These are phyloP conservation scores for Cerastoderma edule DNA, from an alignment of 2,888 invertebrate genomes.

Conservation along the genomic window DNA sequence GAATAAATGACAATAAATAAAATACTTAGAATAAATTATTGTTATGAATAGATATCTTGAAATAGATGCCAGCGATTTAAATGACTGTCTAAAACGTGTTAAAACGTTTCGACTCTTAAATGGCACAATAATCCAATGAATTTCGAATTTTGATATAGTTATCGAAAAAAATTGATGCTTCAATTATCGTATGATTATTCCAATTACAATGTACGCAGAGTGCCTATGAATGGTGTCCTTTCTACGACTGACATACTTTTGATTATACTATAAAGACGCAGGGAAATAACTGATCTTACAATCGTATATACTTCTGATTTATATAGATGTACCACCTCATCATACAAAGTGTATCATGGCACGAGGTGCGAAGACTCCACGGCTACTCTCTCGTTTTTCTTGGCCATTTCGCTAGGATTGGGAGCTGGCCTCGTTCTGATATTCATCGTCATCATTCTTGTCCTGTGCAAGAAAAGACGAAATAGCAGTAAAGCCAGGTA, in stretches of 20 bases:
- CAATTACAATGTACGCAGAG: neutral
- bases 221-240: neutral
- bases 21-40: no score
- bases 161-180: neutral
- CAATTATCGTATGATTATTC: neutral
- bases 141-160: neutral
- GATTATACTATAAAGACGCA: neutral
- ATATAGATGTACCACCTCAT: neutral
- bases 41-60: no score
- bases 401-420: conserved; percentile 15
- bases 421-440: neutral
- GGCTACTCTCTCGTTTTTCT: conserved; percentile 4
- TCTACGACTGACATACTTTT: neutral
- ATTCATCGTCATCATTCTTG: neutral
- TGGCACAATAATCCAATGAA: neutral
- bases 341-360: conserved; percentile 9
- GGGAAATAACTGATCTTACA: neutral
- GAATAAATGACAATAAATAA: no score
- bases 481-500: no score
- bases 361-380: conserved; percentile 14
- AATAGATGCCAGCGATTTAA: no score
- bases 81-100: no score
- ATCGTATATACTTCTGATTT: neutral
- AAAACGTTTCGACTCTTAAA: no score
- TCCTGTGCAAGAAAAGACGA: no score